phyloP scores from a whole-genome alignment of 2,888 invertebrate genomes.

The Dyspetes luteomarginatus region DNA sequence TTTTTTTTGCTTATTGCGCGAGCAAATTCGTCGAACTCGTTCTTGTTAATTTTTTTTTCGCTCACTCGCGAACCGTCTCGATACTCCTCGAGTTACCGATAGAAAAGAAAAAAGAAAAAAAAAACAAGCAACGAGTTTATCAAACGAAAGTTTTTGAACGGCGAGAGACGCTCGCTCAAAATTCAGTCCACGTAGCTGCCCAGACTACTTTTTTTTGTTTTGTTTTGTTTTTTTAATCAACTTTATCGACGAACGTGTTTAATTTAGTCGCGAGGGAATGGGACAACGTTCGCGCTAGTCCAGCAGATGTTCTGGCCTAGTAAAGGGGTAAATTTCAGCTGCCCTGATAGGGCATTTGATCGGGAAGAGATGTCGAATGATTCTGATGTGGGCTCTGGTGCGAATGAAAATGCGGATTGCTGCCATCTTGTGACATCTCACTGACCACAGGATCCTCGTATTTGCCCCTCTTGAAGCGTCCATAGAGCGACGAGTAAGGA shows the following conservation, averaged over 20 bases:
- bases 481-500: constrained; percentile 95
- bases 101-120: constrained; percentile 3
- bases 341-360: constrained; percentile 83
- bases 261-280: constrained; percentile 24
- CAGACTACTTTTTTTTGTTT: background rate
- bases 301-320: constrained; percentile 75
- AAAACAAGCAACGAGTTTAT: constrained; percentile 14
- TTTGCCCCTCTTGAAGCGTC: constrained; percentile 94
- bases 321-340: constrained; percentile 83
- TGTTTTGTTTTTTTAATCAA: constrained; percentile 4
- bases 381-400: constrained; percentile 82
- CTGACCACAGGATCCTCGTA: constrained; percentile 86
- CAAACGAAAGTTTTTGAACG: constrained; percentile 14
- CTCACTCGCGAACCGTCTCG: constrained; percentile 54
- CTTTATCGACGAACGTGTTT: background rate
- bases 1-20: constrained; percentile 60
- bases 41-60: constrained; percentile 23
- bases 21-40: constrained; percentile 52
- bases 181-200: background rate
- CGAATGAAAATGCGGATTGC: constrained; percentile 81
- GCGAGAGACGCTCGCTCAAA: background rate
- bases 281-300: constrained; percentile 62
- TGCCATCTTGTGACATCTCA: constrained; percentile 82
- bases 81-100: constrained; percentile 1
- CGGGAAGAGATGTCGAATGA: constrained; percentile 81